Base-by-base conservation (phyloP, 1,140 invertebrate species). In the Sinonovacula constricta region DNA sequence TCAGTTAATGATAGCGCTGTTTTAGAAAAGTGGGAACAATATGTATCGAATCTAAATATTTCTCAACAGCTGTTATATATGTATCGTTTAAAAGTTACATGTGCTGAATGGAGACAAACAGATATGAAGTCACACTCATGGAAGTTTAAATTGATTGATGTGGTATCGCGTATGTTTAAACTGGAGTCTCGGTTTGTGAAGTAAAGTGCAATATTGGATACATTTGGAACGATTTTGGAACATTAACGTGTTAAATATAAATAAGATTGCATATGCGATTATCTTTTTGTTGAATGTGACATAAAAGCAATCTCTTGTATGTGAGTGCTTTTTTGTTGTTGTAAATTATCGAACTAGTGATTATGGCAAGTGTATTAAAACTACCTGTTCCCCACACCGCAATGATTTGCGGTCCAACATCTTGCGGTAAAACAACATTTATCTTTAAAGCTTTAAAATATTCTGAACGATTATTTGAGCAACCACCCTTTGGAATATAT, bases 91-190 rank as follows among this genome's bases (percentile, higher is more conserved):
- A 66, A 66, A n/a, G 3, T 66, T 22, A 36, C 22, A 12, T 66
- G 63, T 66, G 24, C 26, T 14, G 63, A 66, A 15, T 66, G 63
- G 63, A 31, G 63, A 12, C 31, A 66, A 26, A 51, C 63, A 36
- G 63, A 66, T 31, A 28, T 49, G 63, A 66, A 66, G 28, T 26
- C 63, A 4, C 1, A 1, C 10, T 10, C 1, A 1, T 66, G 63
- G 63, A 66, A 14, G 51, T 28, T 10, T 14, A 51, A 45, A 49
- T 49, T 66, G 63, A 7, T 45, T 45, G 39, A 45, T 18, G 39
- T 18, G 7, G 39, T 45, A 10, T 45, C 18, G 18, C 39, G 39
- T 10, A 45, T 45, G 7, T 18, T 45, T 10, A 7, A 45, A 45
- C 18, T 45, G 39, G 39, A 45, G 39, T 45, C 39, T 7, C 39